Base-by-base conservation (phyloP, 2,797 vertebrate species). In the Pelobates cultripes region DNA sequence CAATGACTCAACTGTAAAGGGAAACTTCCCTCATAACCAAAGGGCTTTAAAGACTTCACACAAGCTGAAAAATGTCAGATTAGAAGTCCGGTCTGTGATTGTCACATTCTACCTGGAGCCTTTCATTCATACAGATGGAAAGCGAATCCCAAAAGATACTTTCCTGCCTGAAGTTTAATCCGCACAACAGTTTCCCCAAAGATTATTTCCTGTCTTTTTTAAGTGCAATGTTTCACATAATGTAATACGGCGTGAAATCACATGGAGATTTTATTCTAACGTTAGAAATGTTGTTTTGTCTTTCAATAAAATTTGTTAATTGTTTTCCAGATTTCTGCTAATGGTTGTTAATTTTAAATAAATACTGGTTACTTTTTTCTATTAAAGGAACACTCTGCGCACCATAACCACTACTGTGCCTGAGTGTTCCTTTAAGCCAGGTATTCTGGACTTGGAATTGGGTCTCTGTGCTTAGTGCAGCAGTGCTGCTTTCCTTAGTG, bases 221-320 rank as follows among this genome's bases (percentile, higher is more conserved):
- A 89, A 92, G 91, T 92, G 91, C 91, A 93, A 91, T 92, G 90
- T 87, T 91, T 88, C 88, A 88, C 88, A 90, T 87, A 40, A 64
- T 86, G 85, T 82, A 90, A 91, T 92, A 91, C 91, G 89, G 88
- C 91, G 87, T 91, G 87, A 89, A 82, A 89, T 43, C 90, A 90
- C 88, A 87, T 83, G 85, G 88, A 91, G 88, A 89, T 87, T 90
- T 92, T 88, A 90, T 92, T 89, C 90, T 91, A 89, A 40, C 3
- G 69, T 69, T 61, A 9, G 3, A 4, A 14, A 44, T 70, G 15
- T 43, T 43, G 53, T 51, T 72, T 10, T 72, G 15, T 64, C 3
- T 64, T 40, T 64, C 28, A 64, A 64, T 64, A 64, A 64, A 64
- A 40, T 3, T 3, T 2, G 0, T 71, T 70, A 44, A 40, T 74